phyloP scores from a whole-genome alignment of 2,888 invertebrate genomes.

The Trachelus stipa region DNA sequence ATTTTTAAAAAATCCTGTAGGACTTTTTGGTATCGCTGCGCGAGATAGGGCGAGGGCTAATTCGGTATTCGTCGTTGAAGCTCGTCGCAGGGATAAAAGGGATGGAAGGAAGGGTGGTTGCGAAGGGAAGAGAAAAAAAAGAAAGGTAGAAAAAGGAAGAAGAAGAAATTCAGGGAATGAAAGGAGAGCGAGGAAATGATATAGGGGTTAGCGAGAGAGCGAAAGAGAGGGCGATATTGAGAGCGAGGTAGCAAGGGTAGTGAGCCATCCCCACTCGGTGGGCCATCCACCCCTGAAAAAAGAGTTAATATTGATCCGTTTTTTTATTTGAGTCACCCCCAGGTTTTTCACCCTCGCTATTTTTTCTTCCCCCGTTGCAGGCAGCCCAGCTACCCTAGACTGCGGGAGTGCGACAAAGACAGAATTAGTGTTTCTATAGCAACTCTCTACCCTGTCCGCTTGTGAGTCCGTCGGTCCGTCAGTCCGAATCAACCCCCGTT shows the following conservation, averaged over 20 bases:
- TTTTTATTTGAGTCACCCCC: conserved; percentile 75
- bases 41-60: conserved; percentile 36
- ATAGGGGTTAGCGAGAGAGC: conserved; percentile 10
- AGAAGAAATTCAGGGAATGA: conserved; percentile 12
- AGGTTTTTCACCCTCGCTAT: conserved; percentile 73
- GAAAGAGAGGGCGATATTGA: conserved; percentile 10
- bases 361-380: conserved; percentile 63
- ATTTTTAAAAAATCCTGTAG: neutral
- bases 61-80: conserved; percentile 41
- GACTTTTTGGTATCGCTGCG: neutral
- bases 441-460: conserved; percentile 66
- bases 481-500: conserved; percentile 39
- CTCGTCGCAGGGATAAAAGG: conserved; percentile 25
- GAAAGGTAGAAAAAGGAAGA: conserved; percentile 19
- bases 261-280: conserved; percentile 43
- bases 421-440: conserved; percentile 76
- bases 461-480: conserved; percentile 35
- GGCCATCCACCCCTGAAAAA: conserved; percentile 68
- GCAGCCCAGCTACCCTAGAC: conserved; percentile 44
- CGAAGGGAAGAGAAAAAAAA: conserved; percentile 23
- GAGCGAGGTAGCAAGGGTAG: conserved; percentile 23
- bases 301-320: conserved; percentile 79
- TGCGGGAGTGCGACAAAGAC: conserved; percentile 44
- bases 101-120: conserved; percentile 22
- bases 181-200: conserved; percentile 4